A percentile compares a stretch with the other conserved stretches of the same genome.
Evolutionary conservation across 2,113 vertebrate genomes (phyloP).

Genomic region (Terrapene triunguis): DNA sequence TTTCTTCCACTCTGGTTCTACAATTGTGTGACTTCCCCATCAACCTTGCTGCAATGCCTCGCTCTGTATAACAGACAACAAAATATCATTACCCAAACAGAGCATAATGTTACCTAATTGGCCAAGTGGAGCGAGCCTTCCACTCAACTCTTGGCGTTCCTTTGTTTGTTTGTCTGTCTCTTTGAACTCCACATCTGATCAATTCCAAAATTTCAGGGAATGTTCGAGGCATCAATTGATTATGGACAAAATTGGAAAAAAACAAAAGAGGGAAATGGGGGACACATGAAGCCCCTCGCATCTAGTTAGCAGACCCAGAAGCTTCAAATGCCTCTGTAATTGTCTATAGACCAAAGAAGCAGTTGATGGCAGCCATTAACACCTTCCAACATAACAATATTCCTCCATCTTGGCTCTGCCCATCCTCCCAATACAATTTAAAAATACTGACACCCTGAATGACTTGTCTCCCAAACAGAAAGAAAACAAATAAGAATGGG

Average conservation of each 20-base stretch:
- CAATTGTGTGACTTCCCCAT: neutral
- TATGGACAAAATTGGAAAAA: neutral
- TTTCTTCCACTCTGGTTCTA: neutral
- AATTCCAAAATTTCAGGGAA: neutral
- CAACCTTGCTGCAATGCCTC: neutral
- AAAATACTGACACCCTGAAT: neutral
- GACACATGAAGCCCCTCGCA: neutral
- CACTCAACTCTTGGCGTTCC: neutral
- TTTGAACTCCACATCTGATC: neutral
- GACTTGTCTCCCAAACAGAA: neutral
- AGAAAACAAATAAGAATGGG: neutral
- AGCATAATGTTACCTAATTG: neutral
- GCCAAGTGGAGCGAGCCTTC: neutral
- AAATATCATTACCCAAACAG: neutral
- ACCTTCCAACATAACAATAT: neutral
- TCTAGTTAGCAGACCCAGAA: neutral
- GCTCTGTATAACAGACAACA: neutral
- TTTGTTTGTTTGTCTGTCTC: neutral
- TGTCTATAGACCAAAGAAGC: neutral
- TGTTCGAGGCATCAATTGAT: neutral
- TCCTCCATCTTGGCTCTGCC: neutral
- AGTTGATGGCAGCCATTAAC: neutral
- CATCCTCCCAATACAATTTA: neutral
- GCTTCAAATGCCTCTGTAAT: neutral
- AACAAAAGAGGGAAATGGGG: neutral